Evolutionary conservation across 2,797 vertebrate genomes (phyloP).

Genomic region (Pseudomugil tenellus): DNA sequence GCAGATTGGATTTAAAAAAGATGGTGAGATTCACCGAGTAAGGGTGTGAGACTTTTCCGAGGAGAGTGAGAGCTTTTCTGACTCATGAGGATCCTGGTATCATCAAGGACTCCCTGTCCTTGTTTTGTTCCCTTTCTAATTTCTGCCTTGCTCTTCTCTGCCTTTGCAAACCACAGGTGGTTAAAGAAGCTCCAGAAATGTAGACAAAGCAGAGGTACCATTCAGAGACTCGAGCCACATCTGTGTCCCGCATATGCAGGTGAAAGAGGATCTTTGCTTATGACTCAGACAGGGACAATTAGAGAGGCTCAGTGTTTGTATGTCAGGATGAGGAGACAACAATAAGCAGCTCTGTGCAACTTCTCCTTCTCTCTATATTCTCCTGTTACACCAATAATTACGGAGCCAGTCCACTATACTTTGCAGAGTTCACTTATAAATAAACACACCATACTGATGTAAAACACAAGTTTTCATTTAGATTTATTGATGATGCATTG

Average conservation of each 20-base stretch:
- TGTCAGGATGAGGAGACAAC: constrained; percentile 24
- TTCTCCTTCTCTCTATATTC: constrained; percentile 33
- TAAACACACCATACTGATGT: constrained; percentile 8
- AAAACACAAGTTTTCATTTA: not conserved
- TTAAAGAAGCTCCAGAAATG: constrained; percentile 16
- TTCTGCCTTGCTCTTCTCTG: constrained; percentile 8
- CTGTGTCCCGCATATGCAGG: constrained; percentile 17
- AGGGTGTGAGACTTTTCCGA: constrained; percentile 13
- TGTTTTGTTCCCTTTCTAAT: constrained; percentile 14
- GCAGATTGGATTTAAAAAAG: constrained; percentile 7
- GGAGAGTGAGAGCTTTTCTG: constrained; percentile 6
- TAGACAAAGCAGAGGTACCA: constrained; percentile 10
- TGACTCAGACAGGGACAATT: constrained; percentile 36
- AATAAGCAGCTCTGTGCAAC: not conserved
- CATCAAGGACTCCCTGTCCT: constrained; percentile 15
- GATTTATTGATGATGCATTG: not conserved
- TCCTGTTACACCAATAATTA: constrained; percentile 23
- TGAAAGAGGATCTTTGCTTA: constrained; percentile 33
- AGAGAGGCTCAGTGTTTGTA: constrained; percentile 31
- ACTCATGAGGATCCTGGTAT: constrained; percentile 35
- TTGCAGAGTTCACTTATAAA: constrained; percentile 12
- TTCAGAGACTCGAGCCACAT: constrained; percentile 4
- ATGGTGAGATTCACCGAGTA: not conserved
- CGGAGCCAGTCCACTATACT: constrained; percentile 12
- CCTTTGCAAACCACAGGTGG: not conserved